phyloP scores from a whole-genome alignment of 2,113 vertebrate genomes.

The Neofelis nebulosa region DNA sequence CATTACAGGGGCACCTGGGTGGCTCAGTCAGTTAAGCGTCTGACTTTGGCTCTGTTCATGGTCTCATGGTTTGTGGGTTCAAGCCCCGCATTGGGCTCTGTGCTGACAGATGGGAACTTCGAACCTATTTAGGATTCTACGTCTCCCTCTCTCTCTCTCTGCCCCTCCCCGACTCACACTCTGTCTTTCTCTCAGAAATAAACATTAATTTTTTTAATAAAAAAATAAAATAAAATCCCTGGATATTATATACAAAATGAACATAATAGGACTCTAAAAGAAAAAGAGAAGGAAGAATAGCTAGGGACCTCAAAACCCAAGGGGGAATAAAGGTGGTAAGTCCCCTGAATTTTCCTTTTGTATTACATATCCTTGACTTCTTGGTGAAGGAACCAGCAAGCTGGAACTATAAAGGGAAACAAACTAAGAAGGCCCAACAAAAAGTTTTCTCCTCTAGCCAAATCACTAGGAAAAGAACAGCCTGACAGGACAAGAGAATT shows the following conservation, averaged over 20 bases:
- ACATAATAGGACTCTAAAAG: background rate
- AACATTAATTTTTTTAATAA: too few species aligned
- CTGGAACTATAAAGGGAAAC: background rate
- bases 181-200: too few species aligned
- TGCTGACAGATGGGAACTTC: too few species aligned
- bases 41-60: too few species aligned
- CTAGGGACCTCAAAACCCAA: background rate
- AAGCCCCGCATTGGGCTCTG: too few species aligned
- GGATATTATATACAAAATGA: background rate
- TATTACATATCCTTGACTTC: background rate
- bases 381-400: background rate
- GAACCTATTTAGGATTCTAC: too few species aligned
- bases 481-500: background rate
- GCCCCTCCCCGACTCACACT: too few species aligned
- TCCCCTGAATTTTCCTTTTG: background rate
- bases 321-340: background rate
- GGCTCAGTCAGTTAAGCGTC: too few species aligned
- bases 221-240: too few species aligned
- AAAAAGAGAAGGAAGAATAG: background rate
- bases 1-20: background rate
- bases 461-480: background rate
- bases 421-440: background rate
- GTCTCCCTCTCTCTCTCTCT: too few species aligned
- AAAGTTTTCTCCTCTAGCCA: background rate
- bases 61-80: too few species aligned